Evolutionary conservation across 1,140 invertebrate species (phyloP).

Genomic region (Ceratina australensis): DNA sequence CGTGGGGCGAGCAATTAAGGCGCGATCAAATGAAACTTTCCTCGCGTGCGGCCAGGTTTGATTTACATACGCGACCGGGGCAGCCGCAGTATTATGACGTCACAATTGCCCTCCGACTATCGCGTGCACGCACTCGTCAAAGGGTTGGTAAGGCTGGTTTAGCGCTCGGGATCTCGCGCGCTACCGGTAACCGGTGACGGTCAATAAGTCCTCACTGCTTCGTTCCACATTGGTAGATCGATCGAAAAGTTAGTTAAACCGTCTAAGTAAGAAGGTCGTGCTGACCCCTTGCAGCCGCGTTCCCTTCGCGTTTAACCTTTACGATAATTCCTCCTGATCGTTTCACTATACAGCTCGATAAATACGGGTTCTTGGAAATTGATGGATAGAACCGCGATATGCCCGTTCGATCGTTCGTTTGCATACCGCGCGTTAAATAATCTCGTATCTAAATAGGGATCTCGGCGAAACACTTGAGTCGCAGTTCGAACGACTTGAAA

Average conservation of each 20-base stretch:
- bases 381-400: constrained; percentile 16
- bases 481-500: neutral
- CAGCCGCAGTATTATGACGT: constrained; percentile 76
- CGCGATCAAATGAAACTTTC: constrained; percentile 74
- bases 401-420: constrained; percentile 16
- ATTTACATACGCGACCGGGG: constrained; percentile 76
- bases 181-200: constrained; percentile 50
- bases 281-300: constrained; percentile 22
- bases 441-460: constrained; percentile 9
- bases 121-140: constrained; percentile 73
- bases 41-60: constrained; percentile 74
- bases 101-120: constrained; percentile 68
- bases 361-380: neutral
- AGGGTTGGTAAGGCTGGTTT: constrained; percentile 63
- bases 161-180: constrained; percentile 43
- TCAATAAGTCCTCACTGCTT: constrained; percentile 61
- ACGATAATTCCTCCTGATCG: constrained; percentile 38
- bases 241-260: constrained; percentile 47
- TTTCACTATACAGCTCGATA: neutral
- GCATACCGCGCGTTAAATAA: neutral
- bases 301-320: constrained; percentile 55
- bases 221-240: constrained; percentile 62
- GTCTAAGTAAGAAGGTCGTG: constrained; percentile 62
- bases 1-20: constrained; percentile 65
- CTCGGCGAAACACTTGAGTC: neutral